phyloP scores from a whole-genome alignment of 35 echinoderm and acorn worm genomes.

The Chiridota heheva region DNA sequence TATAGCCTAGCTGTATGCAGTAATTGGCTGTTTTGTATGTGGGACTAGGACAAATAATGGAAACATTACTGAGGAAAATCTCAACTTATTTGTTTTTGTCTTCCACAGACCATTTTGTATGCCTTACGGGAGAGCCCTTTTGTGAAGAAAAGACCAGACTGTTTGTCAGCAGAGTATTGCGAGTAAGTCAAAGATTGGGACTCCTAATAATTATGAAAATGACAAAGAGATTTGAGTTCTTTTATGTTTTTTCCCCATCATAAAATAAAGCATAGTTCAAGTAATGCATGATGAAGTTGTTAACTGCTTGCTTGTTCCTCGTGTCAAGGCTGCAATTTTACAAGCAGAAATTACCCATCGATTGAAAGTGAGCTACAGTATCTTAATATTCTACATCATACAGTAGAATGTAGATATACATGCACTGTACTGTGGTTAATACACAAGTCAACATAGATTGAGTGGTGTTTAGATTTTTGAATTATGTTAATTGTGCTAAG shows the following conservation, averaged over 20 bases:
- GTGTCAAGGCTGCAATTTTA: background rate
- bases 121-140: conserved; percentile 61
- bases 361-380: too few species aligned
- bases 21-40: too few species aligned
- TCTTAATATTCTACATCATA: too few species aligned
- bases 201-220: background rate
- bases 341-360: too few species aligned
- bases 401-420: too few species aligned
- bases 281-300: background rate
- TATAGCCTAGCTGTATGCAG: too few species aligned
- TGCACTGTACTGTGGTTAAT: too few species aligned
- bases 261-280: background rate
- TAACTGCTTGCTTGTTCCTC: background rate
- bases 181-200: conserved; percentile 53
- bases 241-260: background rate
- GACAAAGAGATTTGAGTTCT: background rate
- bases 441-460: too few species aligned
- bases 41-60: too few species aligned
- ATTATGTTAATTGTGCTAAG: too few species aligned
- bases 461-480: too few species aligned
- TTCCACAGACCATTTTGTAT: conserved; percentile 52
- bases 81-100: conserved; percentile 10
- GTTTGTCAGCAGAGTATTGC: conserved; percentile 73
- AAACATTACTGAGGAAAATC: background rate
- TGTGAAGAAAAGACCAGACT: conserved; percentile 61